These are phyloP conservation scores for Achatina immaculata DNA, from an alignment of 1,140 invertebrate genomes.

Conservation along the genomic window DNA sequence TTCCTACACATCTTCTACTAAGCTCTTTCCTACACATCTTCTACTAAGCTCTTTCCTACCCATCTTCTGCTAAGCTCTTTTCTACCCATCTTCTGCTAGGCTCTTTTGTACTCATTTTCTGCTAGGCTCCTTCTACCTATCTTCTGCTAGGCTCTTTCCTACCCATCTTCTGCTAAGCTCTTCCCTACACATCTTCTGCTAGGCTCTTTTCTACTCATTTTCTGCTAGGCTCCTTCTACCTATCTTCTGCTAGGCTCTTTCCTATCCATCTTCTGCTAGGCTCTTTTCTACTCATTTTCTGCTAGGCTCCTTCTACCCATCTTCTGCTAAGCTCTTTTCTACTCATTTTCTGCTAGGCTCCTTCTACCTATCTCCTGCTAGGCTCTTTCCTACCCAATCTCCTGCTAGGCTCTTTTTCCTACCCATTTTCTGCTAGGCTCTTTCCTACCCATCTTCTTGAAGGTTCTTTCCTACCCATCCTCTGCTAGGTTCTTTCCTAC, in stretches of 20 bases:
- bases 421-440: too few relatives aligned
- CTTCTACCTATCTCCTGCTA: neutral
- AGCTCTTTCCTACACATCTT: neutral
- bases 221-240: neutral
- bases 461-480: too few relatives aligned
- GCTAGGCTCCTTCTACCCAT: neutral
- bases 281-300: constrained; percentile 3
- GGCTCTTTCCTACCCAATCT: neutral
- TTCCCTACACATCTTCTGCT: neutral
- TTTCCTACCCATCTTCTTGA: too few relatives aligned
- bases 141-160: neutral
- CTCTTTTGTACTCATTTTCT: constrained; percentile 45
- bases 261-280: too few relatives aligned
- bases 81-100: neutral
- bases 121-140: constrained; percentile 49
- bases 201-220: neutral
- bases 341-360: neutral
- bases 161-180: neutral
- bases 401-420: neutral
- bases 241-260: neutral
- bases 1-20: neutral
- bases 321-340: neutral
- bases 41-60: too few relatives aligned
- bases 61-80: neutral
- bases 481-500: too few relatives aligned